A percentile compares a stretch with the other conserved stretches of the same genome.
phyloP scores from a whole-genome alignment of 1,140 invertebrate genomes.

The Eciton burchellii region DNA sequence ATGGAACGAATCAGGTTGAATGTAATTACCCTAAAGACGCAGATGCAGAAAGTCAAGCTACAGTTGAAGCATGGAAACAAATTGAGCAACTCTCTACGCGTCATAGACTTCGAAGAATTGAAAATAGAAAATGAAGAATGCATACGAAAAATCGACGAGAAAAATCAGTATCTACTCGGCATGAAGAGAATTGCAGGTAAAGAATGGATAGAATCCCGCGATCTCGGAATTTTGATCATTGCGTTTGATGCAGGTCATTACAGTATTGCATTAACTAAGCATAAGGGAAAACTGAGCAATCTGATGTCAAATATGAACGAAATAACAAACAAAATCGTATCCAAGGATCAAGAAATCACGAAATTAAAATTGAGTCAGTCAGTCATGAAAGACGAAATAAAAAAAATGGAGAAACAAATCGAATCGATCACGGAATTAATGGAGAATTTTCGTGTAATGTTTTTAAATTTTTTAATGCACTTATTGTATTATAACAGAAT shows the following conservation, averaged over 20 bases:
- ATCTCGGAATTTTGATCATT: background rate
- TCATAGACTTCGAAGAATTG: conserved; percentile 86
- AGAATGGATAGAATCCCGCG: background rate
- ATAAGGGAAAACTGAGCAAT: conserved; percentile 84
- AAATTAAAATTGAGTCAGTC: conserved; percentile 59
- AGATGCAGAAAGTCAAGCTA: conserved; percentile 83
- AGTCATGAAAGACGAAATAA: conserved; percentile 76
- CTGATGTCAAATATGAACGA: conserved; percentile 80
- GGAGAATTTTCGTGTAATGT: conserved; percentile 78
- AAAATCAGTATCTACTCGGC: conserved; percentile 82
- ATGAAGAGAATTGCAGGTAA: conserved; percentile 85
- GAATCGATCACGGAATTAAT: conserved; percentile 78
- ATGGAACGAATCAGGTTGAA: conserved; percentile 85
- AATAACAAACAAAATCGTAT: conserved; percentile 76
- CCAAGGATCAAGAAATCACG: conserved; percentile 66
- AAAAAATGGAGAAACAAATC: conserved; percentile 77
- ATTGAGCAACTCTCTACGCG: conserved; percentile 83
- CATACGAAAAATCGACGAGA: conserved; percentile 82
- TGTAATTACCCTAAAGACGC: conserved; percentile 84
- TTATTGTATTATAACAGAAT: conserved; percentile 51
- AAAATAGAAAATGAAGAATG: conserved; percentile 86
- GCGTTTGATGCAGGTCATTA: conserved; percentile 66
- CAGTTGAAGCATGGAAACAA: conserved; percentile 84
- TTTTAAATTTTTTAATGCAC: conserved; percentile 16
- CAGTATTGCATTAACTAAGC: conserved; percentile 82